Evolutionary conservation across 1,140 invertebrate species (phyloP), one percentile per base, ranked within the genome.

Genomic region (Mycetomoellerius zeteki): DNA sequence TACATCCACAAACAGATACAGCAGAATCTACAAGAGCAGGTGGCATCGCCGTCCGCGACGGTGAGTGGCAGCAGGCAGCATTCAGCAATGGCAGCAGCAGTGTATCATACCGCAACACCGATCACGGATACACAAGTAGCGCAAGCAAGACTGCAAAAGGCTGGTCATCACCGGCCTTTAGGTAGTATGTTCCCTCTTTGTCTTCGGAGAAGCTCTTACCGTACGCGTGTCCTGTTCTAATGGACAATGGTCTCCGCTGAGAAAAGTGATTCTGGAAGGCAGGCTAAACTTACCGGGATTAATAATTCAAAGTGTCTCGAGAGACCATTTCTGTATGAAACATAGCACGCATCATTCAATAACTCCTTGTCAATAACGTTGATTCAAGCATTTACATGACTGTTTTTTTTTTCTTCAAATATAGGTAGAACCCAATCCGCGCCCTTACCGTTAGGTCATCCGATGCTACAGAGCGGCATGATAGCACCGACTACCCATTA

Each of bases 371-470:
- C 12, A 8, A 12, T 21, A n/a, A 14, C 2, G 33, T 24, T 2
- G 6, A 37, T 37, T 14, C 16, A 58, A 30, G 6, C 1, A 1
- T 10, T 85, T 37, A 58, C 52, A 37, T 12, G 21, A 52, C 16
- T 52, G 19, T 77, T 47, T 1, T 12, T 50, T 6, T 50, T 50
- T 72, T 12, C 1, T 58, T 62, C 27, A 43, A 43, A 21, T 64
- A 21, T 60, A 95, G 95, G 95, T 86, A 96, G 98, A 92, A 99
- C 98, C n/a, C 98, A 99, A 94, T 98, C 98, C 14, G 98, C 98
- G 5, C 99, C 99, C 0, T 95, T 99, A 89, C 99, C 99, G 33
- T 96, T 99, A n/a, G 98, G 98, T 3, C 98, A 99, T 96, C 98
- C 98, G 33, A 97, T 99, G 96, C 96, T 99, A 58, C 97, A 98